Evolutionary conservation across 1,140 invertebrate genomes (phyloP).

Genomic region (Chelonus insularis): DNA sequence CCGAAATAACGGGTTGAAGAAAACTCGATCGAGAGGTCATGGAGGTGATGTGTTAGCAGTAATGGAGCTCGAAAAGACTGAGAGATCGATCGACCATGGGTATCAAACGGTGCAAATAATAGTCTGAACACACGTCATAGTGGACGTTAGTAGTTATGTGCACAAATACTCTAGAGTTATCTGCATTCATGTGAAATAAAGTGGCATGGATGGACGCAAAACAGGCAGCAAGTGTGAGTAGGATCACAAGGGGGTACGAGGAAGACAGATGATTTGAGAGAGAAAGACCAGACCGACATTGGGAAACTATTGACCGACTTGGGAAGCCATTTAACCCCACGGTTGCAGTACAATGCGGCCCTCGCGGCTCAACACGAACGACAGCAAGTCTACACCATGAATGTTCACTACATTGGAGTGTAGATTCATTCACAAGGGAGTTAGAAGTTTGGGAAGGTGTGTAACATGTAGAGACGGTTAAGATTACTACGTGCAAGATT

Average conservation of each 20-base stretch:
- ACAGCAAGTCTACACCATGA: constrained; percentile 30
- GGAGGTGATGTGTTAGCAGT: neutral
- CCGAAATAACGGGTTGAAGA: neutral
- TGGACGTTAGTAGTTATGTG: too few species aligned
- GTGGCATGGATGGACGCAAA: neutral
- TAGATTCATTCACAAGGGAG: constrained; percentile 42
- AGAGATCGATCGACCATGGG: constrained; percentile 27
- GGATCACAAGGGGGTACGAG: constrained; percentile 31
- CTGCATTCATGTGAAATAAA: constrained; percentile 27
- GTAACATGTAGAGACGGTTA: too few species aligned
- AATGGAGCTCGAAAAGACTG: neutral
- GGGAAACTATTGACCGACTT: constrained; percentile 50
- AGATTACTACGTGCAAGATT: too few species aligned
- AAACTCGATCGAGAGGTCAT: neutral
- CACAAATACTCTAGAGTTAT: too few species aligned
- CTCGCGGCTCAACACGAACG: neutral
- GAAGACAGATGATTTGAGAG: constrained; percentile 3
- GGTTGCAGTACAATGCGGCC: constrained; percentile 36
- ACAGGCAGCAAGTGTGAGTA: constrained; percentile 15
- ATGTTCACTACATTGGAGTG: constrained; percentile 36
- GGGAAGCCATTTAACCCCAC: constrained; percentile 49
- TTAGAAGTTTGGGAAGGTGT: neutral
- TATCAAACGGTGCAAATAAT: neutral
- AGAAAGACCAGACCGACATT: constrained; percentile 32
- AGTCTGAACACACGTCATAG: neutral